Conservation (phyloP, 2,797 vertebrate species). For the Chrysocyon brachyurus region DNA sequence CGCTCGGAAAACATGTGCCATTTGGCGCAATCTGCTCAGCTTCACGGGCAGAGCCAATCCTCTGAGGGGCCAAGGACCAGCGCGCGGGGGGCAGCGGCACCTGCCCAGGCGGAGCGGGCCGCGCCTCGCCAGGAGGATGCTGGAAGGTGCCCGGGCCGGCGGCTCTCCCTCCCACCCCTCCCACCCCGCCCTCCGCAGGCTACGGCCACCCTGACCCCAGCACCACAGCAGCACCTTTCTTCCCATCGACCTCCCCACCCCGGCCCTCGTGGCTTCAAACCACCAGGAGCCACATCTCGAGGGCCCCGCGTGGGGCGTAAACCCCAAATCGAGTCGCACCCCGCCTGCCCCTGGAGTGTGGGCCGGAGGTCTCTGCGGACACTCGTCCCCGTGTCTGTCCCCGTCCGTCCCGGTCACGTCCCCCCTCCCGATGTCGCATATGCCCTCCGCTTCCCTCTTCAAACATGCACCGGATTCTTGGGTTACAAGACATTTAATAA, state of each 20-base stretch:
- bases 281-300: fast-evolving
- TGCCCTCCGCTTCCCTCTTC: not conserved
- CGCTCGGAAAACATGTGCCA: slow-evolving; percentile 48
- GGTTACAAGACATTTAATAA: slow-evolving; percentile 64
- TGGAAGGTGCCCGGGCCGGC: too few relatives aligned
- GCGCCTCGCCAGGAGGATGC: not conserved
- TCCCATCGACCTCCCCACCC: fast-evolving
- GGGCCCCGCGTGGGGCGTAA: not conserved
- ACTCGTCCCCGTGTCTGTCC: not conserved
- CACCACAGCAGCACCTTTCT: too few relatives aligned
- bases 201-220: fast-evolving
- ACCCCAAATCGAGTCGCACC: not conserved
- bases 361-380: not conserved
- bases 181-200: fast-evolving
- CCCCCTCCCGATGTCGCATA: not conserved
- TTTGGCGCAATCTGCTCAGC: slow-evolving; percentile 66
- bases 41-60: slow-evolving; percentile 20
- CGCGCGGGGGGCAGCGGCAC: not conserved
- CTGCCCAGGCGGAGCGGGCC: not conserved
- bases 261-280: not conserved
- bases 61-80: slow-evolving; percentile 30
- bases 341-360: not conserved
- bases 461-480: slow-evolving; percentile 48
- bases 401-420: not conserved
- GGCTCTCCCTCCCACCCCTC: not conserved